Evolutionary conservation across 2,888 invertebrate genomes (phyloP).

Genomic region (Philhelius pedissequus): DNA sequence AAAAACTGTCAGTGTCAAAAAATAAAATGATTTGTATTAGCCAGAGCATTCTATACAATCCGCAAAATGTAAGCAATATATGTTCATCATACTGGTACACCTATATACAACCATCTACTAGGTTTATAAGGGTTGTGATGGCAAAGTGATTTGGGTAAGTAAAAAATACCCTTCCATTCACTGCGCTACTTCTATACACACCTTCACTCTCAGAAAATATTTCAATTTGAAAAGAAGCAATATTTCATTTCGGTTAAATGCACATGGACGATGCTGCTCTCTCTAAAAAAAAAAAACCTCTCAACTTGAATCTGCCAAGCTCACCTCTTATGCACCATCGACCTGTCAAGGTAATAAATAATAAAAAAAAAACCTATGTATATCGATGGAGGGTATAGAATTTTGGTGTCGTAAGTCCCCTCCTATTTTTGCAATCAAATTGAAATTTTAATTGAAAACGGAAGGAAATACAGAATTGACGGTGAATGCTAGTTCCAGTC

Average conservation of each 20-base stretch:
- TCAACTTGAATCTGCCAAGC: conserved; percentile 29
- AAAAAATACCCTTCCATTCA: not conserved
- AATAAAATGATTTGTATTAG: conserved; percentile 42
- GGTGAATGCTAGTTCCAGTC: conserved; percentile 12
- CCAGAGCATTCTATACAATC: not conserved
- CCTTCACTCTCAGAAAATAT: conserved; percentile 19
- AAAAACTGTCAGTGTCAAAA: conserved; percentile 37
- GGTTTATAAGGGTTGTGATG: not conserved
- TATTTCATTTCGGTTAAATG: conserved; percentile 38
- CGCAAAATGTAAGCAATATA: not conserved
- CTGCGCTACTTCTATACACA: not conserved
- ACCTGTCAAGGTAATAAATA: conserved; percentile 40
- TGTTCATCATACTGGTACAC: not conserved
- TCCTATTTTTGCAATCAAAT: conserved; percentile 26
- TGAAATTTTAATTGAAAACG: conserved; percentile 64
- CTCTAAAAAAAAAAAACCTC: conserved; percentile 23
- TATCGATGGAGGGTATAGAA: not conserved
- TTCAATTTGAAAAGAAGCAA: conserved; percentile 32
- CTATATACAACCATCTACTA: not conserved
- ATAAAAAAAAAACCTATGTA: conserved; percentile 6
- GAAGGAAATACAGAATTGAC: conserved; percentile 50
- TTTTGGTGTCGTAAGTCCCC: not conserved
- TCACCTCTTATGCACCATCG: conserved; percentile 7
- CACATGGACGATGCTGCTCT: not conserved
- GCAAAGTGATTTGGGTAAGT: not conserved